Conservation (phyloP, 2,113 vertebrate species). For the Ictalurus punctatus region DNA sequence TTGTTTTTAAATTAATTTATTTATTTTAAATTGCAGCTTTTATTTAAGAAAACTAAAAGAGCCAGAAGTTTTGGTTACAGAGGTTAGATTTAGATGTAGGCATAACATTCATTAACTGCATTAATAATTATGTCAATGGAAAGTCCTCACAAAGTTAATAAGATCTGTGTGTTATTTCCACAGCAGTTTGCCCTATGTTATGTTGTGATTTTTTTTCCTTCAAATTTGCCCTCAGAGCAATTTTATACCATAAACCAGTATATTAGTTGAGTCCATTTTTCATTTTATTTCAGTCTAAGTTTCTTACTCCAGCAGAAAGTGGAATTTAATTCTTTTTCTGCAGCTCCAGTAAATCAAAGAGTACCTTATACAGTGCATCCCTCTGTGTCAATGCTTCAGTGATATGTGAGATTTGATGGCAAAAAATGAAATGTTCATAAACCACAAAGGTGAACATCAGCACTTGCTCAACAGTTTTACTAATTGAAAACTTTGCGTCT, state of each 20-base stretch:
- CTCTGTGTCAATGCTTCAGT: background rate
- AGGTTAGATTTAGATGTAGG: background rate
- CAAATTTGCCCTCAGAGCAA: background rate
- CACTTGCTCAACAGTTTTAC: slow-evolving; percentile 20
- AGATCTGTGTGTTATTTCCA: background rate
- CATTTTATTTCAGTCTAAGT: background rate
- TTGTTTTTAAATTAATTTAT: background rate
- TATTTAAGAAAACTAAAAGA: background rate
- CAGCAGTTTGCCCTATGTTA: background rate
- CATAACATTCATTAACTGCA: background rate
- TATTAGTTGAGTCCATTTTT: background rate
- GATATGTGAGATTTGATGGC: background rate
- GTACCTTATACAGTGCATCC: background rate
- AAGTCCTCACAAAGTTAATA: background rate
- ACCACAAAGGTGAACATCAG: slow-evolving; percentile 11
- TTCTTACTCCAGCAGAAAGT: slow-evolving; percentile 21
- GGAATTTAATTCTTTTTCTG: slow-evolving; percentile 1
- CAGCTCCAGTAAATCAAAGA: slow-evolving; percentile 17
- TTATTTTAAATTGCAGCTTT: background rate
- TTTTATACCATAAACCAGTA: slow-evolving; percentile 7
- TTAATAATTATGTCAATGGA: background rate
- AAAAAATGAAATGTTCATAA: slow-evolving; percentile 26
- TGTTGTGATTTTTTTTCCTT: background rate
- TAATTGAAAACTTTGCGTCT: background rate
- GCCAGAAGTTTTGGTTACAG: background rate